Conservation (phyloP, 2,888 invertebrate genomes). For the Thysanoteuthis rhombus region DNA sequence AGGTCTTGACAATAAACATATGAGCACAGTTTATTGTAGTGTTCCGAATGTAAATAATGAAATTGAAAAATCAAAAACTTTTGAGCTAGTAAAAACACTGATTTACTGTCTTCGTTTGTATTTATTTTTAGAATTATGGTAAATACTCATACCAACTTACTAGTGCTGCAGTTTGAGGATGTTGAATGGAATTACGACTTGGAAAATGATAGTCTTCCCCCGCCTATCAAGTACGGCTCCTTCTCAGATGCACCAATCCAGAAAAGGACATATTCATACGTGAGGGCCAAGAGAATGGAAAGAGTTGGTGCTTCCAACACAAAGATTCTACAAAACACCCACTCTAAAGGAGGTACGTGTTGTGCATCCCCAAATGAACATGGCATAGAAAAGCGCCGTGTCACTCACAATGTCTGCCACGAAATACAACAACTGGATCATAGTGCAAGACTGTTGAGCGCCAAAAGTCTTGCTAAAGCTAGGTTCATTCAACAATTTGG, state of each 20-base stretch:
- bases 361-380: slow-evolving; percentile 33
- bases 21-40: no score
- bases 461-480: slow-evolving; percentile 54
- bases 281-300: slow-evolving; percentile 64
- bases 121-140: slow-evolving; percentile 57
- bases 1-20: no score
- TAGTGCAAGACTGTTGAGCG: slow-evolving; percentile 61
- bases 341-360: slow-evolving; percentile 26
- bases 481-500: slow-evolving; percentile 51
- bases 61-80: no score
- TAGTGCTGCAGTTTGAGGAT: slow-evolving; percentile 66
- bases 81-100: no score
- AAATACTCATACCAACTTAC: slow-evolving; percentile 62
- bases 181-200: slow-evolving; percentile 66
- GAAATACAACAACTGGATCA: slow-evolving; percentile 55
- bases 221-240: slow-evolving; percentile 61
- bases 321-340: slow-evolving; percentile 52
- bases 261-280: slow-evolving; percentile 62
- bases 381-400: slow-evolving; percentile 33
- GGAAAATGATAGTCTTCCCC: slow-evolving; percentile 63
- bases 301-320: slow-evolving; percentile 62
- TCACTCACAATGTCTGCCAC: slow-evolving; percentile 46
- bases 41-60: no score
- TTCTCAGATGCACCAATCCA: slow-evolving; percentile 64
- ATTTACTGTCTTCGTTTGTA: not conserved